A percentile compares a stretch with the other conserved stretches of the same genome.
phyloP scores from a whole-genome alignment of 2,113 vertebrate species.

The Thalassoma bifasciatum region DNA sequence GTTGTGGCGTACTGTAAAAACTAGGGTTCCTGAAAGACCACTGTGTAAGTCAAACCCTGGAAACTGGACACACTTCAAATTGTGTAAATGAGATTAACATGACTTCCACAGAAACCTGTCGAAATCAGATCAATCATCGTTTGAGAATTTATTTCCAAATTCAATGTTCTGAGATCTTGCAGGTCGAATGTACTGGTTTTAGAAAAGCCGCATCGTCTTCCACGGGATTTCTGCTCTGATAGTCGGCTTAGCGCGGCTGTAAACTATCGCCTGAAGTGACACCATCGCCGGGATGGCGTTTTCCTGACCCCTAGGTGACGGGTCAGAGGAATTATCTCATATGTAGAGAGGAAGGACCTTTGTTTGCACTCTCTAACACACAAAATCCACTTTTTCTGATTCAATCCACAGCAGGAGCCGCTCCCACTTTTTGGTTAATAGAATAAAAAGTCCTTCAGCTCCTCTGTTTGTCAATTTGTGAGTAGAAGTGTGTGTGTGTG shows the following conservation, averaged over 20 bases:
- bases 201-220: background rate
- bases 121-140: background rate
- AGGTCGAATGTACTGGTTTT: background rate
- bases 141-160: background rate
- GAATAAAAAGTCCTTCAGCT: background rate
- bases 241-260: background rate
- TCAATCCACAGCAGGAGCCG: background rate
- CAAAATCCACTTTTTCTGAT: background rate
- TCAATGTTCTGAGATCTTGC: background rate
- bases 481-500: background rate
- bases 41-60: too few relatives aligned
- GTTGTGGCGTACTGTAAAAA: too few relatives aligned
- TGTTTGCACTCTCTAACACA: background rate
- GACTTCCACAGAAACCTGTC: background rate
- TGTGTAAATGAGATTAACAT: background rate
- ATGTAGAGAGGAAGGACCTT: background rate
- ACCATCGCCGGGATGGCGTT: background rate
- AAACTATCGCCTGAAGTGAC: conserved; percentile 24
- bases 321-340: background rate
- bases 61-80: too few relatives aligned
- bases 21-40: too few relatives aligned
- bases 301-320: conserved; percentile 14
- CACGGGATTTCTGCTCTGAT: background rate
- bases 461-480: background rate
- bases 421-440: conserved; percentile 6